Percentiles rank a stretch among this genome's conserved stretches.
Evolutionary conservation across 2,888 invertebrate species (phyloP).

Genomic region (Callosobruchus maculatus): DNA sequence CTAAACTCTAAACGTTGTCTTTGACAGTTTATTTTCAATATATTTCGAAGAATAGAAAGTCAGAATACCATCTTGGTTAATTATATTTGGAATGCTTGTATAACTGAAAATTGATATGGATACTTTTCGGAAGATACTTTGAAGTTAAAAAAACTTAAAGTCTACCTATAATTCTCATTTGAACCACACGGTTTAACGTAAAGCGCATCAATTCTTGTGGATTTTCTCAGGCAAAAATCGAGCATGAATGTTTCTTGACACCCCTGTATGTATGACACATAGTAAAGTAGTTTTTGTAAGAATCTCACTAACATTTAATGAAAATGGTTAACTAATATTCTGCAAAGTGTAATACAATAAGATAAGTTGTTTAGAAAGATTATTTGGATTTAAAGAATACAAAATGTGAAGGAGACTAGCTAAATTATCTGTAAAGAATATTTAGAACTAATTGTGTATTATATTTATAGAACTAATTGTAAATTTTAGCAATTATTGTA

Average conservation of each 20-base stretch:
- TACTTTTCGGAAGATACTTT: no score
- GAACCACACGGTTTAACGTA: no score
- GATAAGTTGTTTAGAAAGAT: slow-evolving; percentile 2
- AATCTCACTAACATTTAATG: background rate
- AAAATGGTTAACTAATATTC: background rate
- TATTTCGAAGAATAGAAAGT: no score
- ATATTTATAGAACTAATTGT: slow-evolving; percentile 28
- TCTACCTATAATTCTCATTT: no score
- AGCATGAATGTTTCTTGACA: background rate
- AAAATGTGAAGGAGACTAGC: slow-evolving; percentile 15
- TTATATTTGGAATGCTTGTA: no score
- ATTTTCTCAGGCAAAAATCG: background rate
- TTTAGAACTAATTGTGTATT: slow-evolving; percentile 2
- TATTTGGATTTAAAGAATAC: slow-evolving; percentile 18
- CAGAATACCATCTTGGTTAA: no score
- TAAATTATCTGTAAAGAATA: background rate
- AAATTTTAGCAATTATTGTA: slow-evolving; percentile 31
- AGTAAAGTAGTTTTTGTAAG: background rate
- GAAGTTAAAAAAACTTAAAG: no score
- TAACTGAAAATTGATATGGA: no score
- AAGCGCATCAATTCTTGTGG: no score
- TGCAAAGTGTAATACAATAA: background rate
- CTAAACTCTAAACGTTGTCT: no score
- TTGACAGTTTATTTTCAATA: no score
- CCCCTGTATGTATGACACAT: background rate